These are phyloP conservation scores for Gnathonemus echidnorhynchus DNA, from an alignment of 2,113 vertebrate genomes.

Conservation along the genomic window DNA sequence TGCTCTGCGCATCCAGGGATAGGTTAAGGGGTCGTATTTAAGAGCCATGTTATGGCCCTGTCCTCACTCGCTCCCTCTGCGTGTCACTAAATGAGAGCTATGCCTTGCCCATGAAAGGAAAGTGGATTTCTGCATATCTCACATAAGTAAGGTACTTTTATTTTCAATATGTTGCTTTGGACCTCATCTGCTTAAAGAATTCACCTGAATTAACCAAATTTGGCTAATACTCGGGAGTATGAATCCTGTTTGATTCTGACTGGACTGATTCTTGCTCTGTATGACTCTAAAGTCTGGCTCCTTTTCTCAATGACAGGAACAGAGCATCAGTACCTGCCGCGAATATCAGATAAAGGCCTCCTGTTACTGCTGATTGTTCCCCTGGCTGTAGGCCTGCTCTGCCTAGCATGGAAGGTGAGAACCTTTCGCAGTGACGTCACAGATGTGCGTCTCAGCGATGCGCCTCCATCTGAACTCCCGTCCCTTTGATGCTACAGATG, in stretches of 20 bases:
- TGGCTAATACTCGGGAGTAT: not conserved
- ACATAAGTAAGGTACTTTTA: not conserved
- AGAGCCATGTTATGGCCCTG: not conserved
- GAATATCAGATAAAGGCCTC: constrained; percentile 55
- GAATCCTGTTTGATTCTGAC: not conserved
- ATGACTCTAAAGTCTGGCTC: not conserved
- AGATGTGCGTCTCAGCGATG: not conserved
- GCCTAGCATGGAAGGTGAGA: constrained; percentile 64
- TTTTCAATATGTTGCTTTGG: not conserved
- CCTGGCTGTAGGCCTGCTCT: constrained; percentile 49
- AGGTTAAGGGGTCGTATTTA: not conserved
- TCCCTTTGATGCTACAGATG: constrained; percentile 38
- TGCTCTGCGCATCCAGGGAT: not conserved
- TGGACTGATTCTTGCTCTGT: not conserved
- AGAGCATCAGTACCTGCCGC: constrained; percentile 28
- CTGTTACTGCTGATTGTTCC: constrained; percentile 58
- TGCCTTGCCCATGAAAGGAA: not conserved
- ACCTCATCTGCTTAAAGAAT: not conserved
- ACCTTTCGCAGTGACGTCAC: constrained; percentile 8
- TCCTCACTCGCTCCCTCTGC: not conserved
- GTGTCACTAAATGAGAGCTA: not conserved
- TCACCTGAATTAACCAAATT: not conserved
- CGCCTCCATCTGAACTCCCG: not conserved
- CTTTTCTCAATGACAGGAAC: constrained; percentile 17
- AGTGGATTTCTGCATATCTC: not conserved